These are phyloP conservation scores for Palythoa caribaeorum DNA, from an alignment of 92 coral and sea anemone genomes.

Conservation along the genomic window DNA sequence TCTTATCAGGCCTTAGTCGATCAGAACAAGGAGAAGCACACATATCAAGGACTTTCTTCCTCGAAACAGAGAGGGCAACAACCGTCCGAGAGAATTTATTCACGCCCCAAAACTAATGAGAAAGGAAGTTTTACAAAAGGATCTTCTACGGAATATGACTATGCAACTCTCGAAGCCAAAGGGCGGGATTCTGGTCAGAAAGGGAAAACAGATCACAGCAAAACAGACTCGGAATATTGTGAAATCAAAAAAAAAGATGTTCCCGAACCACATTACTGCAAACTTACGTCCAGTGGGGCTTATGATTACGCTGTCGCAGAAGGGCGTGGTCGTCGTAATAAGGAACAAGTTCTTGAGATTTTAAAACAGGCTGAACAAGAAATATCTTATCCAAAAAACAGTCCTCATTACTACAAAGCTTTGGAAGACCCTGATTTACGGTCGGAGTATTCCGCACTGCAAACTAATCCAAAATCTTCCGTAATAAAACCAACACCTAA, in stretches of 20 bases:
- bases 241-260: not conserved
- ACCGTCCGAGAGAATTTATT: not conserved
- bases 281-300: not conserved
- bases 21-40: not conserved
- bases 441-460: not conserved
- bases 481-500: too few species aligned
- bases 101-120: not conserved
- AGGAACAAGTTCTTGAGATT: not conserved
- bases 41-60: not conserved
- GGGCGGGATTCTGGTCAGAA: not conserved
- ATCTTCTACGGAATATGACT: not conserved
- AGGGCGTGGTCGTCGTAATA: not conserved
- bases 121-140: not conserved
- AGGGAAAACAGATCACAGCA: not conserved
- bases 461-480: not conserved
- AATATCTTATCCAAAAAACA: not conserved
- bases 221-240: not conserved
- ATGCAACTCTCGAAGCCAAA: not conserved
- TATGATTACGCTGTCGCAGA: constrained; percentile 28
- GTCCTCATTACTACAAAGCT: not conserved
- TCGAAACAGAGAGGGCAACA: not conserved
- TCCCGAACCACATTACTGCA: not conserved
- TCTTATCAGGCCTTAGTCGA: constrained; percentile 1
- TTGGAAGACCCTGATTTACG: not conserved
- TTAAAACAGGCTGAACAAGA: not conserved